Evolutionary conservation across 2,113 vertebrate genomes (phyloP), one percentile per base, ranked within the genome.

Genomic region (Nestor notabilis): DNA sequence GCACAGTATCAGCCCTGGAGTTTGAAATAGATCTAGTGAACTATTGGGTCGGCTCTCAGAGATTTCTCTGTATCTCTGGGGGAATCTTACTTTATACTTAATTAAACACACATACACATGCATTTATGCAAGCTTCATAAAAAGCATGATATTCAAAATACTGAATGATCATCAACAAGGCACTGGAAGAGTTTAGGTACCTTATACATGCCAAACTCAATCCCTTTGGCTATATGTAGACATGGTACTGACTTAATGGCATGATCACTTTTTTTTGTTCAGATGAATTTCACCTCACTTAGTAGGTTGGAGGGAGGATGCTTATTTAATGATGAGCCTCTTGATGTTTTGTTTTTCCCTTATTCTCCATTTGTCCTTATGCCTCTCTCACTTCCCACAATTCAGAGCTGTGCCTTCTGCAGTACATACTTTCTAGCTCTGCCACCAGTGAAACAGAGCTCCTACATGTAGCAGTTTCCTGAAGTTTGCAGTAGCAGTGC

Each of bases 371-470:
- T n/a, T 78, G 68, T 92, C 69, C 55, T 89, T 89, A 83, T 68
- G 77, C 81, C 37, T 95, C 64, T 68, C 65, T 75, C 87, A 64
- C 77, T 95, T 95, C 61, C 60, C 89, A 79, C 76, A 71, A 33
- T 55, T 65, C 66, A 47, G 66, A 90, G 39, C 25, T 83, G 68
- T 81, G 76, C 80, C 82, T 95, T 93, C 96, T 92, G 68, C 46
- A 81, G 28, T 12, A 19, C 25, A 24, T 37, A 43, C 46, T 80
- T 93, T 82, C 76, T 83, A 75, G 39, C 61, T 82, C 24, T 68
- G 60, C 91, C 20, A 84, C 43, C 75, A 91, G 35, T 0, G 13
- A 81, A 94, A 35, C 29, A 69, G 60, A 91, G 77, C 70, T 95
- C 94, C 95, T 95, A 91, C 58, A 79, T 0, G 4, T 58, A 87